Evolutionary conservation across 2,888 invertebrate species (phyloP), one percentile per base, ranked within the genome.

Genomic region (Troides helena): DNA sequence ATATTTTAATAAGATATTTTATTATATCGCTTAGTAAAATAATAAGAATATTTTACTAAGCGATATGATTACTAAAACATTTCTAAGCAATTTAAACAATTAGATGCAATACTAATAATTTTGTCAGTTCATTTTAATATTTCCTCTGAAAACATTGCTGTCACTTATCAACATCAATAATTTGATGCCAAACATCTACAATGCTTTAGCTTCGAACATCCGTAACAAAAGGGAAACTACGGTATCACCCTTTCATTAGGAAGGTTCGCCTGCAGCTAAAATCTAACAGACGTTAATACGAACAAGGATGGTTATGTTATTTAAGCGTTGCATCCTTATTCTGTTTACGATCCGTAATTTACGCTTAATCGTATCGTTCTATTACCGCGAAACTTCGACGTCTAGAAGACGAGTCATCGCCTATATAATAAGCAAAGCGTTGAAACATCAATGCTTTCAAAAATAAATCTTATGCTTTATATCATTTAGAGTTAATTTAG

Each of bases 401-500:
- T 70, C 70, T 70, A 59, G 62, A 70, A 70, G 66, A 70, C 70
- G 50, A 58, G 66, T 62, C 59, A 62, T 70, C 66, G 58, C 69
- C 69, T 60, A 62, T 62, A 58, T 69, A 57, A 58, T 69, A 57
- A 14, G 21, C 53, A 25, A 23, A 6, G 53, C 53, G 17, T 53
- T n/a, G 63, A 63, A 10, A 30, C 59, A 62, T 58, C 1, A 21
- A 36, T 53, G n/a, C 67, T 56, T 62, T 56, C 59, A 60, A 69
- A 73, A 70, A 62, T 72, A 62, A 59, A 63, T 72, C 71, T 75
- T 74, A 72, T 75, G 75, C 75, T 39, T 10, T 72, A 72, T 75
- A 71, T 72, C 60, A 67, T 69, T 78, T 74, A 73, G 72, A 72
- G 74, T 73, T 73, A 70, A 74, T 78, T 73, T 77, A 74, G 75